Base-by-base conservation (phyloP, 2,888 invertebrate species). In the Scelioninae gen. 2 region DNA sequence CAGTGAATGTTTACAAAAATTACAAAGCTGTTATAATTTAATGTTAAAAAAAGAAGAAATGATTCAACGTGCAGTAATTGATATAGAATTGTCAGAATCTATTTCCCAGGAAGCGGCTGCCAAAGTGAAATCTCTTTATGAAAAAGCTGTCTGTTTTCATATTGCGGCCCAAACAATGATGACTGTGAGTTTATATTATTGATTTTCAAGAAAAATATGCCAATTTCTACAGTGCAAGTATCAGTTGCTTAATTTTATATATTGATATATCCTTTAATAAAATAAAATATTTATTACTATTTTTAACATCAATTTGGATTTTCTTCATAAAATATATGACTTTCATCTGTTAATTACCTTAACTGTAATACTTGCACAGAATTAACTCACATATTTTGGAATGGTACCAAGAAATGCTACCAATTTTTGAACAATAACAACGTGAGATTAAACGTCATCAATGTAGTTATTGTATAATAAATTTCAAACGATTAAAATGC, bases 81-180 rank as follows among this genome's bases (percentile, higher is more conserved):
- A 96, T 81, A 86, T 96, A 52, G 95, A 95, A 83, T 89, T 91
- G 52, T 90, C 88, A 67, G 88, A 88, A 61, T 41, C 87, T 81
- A 57, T 86, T 82, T 82, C 91, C 15, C 91, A 91, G 45, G 90
- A 91, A 78, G 87, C 91, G 46, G 90, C 92, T 9, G 91, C 92
- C 73, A 94, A 93, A 82, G 92, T 94, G 60, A 97, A 97, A 87
- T 92, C 95, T 79, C 94, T 97, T 67, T 94, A 94, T 70, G 98
- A 98, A 86, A 89, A 96, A 73, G 96, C 97, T 2, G 96, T 96
- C 10, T 89, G 97, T n/a, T 97, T 98, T 87, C 90, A 97, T 81
- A 96, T 97, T 85, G 95, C 97, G 15, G 96, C 97, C 76, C 96
- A 94, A 87, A 96, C 97, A 58, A 97, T 98, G 97, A 95, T 98